Conservation (phyloP, 1,140 invertebrate species). For the Asobara japonica region DNA sequence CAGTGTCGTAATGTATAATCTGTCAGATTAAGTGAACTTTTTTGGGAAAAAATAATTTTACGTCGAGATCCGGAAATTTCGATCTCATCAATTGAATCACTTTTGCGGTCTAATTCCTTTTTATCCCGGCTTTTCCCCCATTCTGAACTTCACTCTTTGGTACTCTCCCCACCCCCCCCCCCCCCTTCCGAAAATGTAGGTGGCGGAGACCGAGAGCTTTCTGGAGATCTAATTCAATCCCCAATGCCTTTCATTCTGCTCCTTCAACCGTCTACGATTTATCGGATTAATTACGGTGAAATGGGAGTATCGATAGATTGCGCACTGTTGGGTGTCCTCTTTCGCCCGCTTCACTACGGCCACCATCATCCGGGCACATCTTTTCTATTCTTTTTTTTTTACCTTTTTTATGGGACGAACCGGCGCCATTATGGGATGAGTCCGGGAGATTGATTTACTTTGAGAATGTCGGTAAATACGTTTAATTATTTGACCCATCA, state of each 20-base stretch:
- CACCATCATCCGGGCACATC: background rate
- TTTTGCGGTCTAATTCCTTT: background rate
- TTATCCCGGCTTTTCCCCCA: background rate
- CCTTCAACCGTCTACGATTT: constrained; percentile 22
- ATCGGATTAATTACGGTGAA: constrained; percentile 25
- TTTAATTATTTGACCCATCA: no score
- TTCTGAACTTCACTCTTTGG: constrained; percentile 2
- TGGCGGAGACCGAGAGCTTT: background rate
- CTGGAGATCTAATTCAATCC: constrained; percentile 25
- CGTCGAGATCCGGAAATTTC: background rate
- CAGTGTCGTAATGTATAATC: no score
- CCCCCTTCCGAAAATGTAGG: background rate
- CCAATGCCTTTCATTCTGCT: constrained; percentile 19
- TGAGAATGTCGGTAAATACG: background rate
- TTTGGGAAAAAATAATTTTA: background rate
- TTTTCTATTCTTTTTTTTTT: background rate
- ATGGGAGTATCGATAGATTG: constrained; percentile 26
- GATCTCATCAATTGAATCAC: background rate
- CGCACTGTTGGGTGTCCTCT: constrained; percentile 10
- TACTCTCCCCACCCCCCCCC: no score
- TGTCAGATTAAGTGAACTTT: no score
- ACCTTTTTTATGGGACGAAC: background rate
- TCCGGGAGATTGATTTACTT: background rate
- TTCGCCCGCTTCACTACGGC: background rate
- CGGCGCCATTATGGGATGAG: background rate